Evolutionary conservation across 2,888 invertebrate genomes (phyloP), one percentile per base, ranked within the genome.

Genomic region (Drosophila conformis): DNA sequence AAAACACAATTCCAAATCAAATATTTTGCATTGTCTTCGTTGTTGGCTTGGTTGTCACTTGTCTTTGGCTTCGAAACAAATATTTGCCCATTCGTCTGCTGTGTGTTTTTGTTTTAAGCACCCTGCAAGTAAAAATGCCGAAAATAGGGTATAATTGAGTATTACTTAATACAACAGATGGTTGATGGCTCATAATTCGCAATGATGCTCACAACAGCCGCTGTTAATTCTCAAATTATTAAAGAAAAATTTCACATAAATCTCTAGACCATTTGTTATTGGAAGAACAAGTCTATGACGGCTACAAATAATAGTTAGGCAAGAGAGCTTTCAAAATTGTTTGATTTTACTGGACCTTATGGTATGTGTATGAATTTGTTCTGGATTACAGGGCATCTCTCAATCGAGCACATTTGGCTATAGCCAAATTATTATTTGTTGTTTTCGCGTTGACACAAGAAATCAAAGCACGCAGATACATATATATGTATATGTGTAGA

Each of bases 11-110:
- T 69, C 68, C 71, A 76, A 80, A 75, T 70, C 69, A 78, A 83
- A 86, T 78, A 68, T 73, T 83, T 76, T 74, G 73, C 87, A 77
- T 72, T 85, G 73, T 74, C 74, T 89, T 86, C 84, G 87, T 80
- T 87, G 87, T 82, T 58, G 64, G 69, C 67, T 70, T 54, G 60
- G 54, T 51, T 70, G 66, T 61, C 69, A 62, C 59, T 82, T 67
- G 69, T 61, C 76, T 75, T 76, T 73, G 84, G 78, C 78, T 81
- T 66, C 58, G 76, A 78, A 74, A 78, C 76, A 84, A 86, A 89
- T 87, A 86, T 89, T 84, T 89, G 74, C 70, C 74, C 65, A 69
- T 61, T 61, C 77, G 67, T 67, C 68, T 68, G 66, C 49, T 59
- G 33, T 33, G 65, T 15, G 11, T 11, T 69, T 49, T 49, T 35